These are phyloP conservation scores for Galeruca laticollis DNA, from an alignment of 2,888 invertebrate species.

Conservation along the genomic window DNA sequence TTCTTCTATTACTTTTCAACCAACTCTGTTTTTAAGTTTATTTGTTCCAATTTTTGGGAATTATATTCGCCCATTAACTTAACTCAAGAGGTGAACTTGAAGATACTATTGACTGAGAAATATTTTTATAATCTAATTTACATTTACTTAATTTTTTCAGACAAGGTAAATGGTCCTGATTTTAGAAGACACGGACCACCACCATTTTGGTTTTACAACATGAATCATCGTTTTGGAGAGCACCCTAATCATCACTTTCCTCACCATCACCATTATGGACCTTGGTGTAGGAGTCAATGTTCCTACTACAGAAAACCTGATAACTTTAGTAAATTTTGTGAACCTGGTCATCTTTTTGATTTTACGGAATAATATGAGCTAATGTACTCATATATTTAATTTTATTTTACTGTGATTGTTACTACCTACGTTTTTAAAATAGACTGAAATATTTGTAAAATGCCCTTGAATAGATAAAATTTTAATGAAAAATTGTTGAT, in stretches of 20 bases:
- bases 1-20: too few species aligned
- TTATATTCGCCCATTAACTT: too few species aligned
- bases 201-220: not conserved
- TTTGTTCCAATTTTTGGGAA: too few species aligned
- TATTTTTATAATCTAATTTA: too few species aligned
- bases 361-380: not conserved
- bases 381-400: not conserved
- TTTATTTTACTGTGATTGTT: slow-evolving; percentile 2
- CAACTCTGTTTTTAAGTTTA: too few species aligned
- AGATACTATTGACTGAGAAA: too few species aligned
- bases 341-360: not conserved
- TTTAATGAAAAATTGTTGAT: too few species aligned
- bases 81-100: too few species aligned
- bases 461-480: not conserved
- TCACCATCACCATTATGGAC: slow-evolving; percentile 2
- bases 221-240: not conserved
- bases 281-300: not conserved
- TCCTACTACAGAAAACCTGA: slow-evolving; percentile 1
- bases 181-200: not conserved
- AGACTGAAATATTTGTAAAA: not conserved
- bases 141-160: not conserved
- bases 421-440: not conserved
- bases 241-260: not conserved
- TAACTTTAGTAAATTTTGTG: not conserved
- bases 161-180: not conserved